phyloP scores from a whole-genome alignment of 1,140 invertebrate species.

The Leptinotarsa undecemlineata region DNA sequence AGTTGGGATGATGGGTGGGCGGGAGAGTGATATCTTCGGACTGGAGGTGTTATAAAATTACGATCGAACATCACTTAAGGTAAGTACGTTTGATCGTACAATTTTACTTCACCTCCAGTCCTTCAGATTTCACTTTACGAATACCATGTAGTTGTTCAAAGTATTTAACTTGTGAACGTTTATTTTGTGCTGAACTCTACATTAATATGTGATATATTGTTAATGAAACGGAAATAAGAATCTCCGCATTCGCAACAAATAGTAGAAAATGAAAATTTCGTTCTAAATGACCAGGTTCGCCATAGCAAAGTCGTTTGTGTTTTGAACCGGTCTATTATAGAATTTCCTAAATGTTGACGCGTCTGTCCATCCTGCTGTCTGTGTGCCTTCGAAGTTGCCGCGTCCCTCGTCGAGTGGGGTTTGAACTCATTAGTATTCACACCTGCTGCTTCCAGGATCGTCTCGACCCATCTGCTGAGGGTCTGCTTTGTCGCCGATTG shows the following conservation, averaged over 20 bases:
- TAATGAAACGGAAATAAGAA: too few relatives aligned
- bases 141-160: not conserved
- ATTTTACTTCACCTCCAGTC: not conserved
- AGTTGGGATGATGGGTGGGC: too few relatives aligned
- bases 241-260: not conserved
- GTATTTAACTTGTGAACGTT: not conserved
- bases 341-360: conserved; percentile 43
- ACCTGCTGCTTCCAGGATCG: conserved; percentile 24
- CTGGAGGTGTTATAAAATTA: too few relatives aligned
- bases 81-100: too few relatives aligned
- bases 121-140: not conserved
- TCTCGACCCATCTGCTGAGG: conserved; percentile 41
- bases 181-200: too few relatives aligned
- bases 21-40: too few relatives aligned
- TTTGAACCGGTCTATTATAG: conserved; percentile 42
- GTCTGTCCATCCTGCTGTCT: conserved; percentile 41
- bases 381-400: conserved; percentile 38
- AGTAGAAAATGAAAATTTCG: not conserved
- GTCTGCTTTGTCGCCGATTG: conserved; percentile 33
- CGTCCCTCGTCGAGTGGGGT: conserved; percentile 36
- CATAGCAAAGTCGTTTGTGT: conserved; percentile 48
- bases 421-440: conserved; percentile 33
- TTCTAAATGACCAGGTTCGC: conserved; percentile 10
- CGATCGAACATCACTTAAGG: too few relatives aligned
- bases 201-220: too few relatives aligned